Evolutionary conservation across 2,113 vertebrate species (phyloP).

Genomic region (Hydrochoerus hydrochaeris): DNA sequence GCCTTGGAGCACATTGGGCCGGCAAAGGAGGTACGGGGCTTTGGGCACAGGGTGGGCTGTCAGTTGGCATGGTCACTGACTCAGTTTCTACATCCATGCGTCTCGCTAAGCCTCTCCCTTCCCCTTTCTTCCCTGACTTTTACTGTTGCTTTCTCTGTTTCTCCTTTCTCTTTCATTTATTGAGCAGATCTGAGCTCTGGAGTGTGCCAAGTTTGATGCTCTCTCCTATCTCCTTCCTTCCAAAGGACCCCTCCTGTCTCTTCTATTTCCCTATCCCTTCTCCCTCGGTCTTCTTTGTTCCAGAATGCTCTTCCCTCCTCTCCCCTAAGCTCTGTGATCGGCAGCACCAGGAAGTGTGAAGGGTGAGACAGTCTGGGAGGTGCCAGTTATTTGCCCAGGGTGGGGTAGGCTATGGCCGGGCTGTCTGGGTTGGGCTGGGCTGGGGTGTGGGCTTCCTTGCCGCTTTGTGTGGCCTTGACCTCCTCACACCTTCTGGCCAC

Average conservation of each 20-base stretch:
- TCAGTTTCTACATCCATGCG: background rate
- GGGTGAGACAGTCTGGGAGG: constrained; percentile 16
- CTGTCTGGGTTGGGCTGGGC: background rate
- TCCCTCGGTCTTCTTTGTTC: background rate
- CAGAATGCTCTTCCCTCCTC: background rate
- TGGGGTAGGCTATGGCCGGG: background rate
- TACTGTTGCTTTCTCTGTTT: constrained; percentile 35
- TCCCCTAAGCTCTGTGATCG: background rate
- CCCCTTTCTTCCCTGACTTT: background rate
- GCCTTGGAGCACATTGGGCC: background rate
- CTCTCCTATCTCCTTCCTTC: background rate
- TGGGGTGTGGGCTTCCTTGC: background rate
- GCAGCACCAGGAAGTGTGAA: constrained; percentile 69
- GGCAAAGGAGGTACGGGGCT: background rate
- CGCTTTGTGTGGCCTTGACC: background rate
- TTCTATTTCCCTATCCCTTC: background rate
- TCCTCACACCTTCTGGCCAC: background rate
- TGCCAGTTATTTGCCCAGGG: constrained; percentile 72
- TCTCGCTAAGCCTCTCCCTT: background rate
- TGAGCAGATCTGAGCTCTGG: background rate
- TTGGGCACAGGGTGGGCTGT: accelerated
- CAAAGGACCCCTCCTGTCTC: background rate
- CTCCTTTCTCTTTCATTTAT: constrained; percentile 63
- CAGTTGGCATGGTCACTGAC: background rate
- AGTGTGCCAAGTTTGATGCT: background rate